Base-by-base conservation (phyloP, 1,140 invertebrate genomes). In the Tenebrio molitor region DNA sequence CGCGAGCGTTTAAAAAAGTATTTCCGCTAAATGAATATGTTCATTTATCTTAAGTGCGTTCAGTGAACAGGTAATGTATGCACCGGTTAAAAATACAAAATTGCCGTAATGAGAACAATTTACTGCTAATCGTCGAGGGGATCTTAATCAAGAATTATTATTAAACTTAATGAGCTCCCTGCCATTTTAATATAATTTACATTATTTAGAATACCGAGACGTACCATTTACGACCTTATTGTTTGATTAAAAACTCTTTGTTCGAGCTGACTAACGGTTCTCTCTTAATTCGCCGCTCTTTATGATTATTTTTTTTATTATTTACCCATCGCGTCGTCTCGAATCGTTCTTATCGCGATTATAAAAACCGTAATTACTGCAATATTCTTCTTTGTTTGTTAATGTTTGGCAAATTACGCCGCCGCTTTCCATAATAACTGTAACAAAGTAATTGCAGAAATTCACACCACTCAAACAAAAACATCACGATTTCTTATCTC, bases 71-170 rank as follows among this genome's bases (percentile, higher is more conserved):
- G 76, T 82, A 83, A 83, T 83, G 73, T 81, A 83, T 83, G 77
- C 81, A 78, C 76, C 81, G 71, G 77, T 82, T 83, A 81, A 82
- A 83, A 83, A 82, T 82, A 83, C 82, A 83, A 83, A 83, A 83
- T 83, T 83, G 82, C 81, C 74, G 75, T 83, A 83, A 83, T 83
- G 81, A 82, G 81, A 82, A 83, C 82, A 82, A 83, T 83, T 83
- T 83, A 83, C 79, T 81, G 82, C 81, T 83, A 83, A 83, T 83
- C 82, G 81, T 81, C 78, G 73, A 76, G 73, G 69, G 79, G 81
- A 83, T 83, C 82, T 83, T 81, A 81, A 83, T 82, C 82, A 81
- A 81, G 79, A 82, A 82, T 81, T 80, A 80, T 79, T 79, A 79
- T 77, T 76, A 79, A 82, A 82, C 68, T 82, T 83, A 83, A 83